Evolutionary conservation across 2,888 invertebrate genomes (phyloP).

Genomic region (Cryptops parisi): DNA sequence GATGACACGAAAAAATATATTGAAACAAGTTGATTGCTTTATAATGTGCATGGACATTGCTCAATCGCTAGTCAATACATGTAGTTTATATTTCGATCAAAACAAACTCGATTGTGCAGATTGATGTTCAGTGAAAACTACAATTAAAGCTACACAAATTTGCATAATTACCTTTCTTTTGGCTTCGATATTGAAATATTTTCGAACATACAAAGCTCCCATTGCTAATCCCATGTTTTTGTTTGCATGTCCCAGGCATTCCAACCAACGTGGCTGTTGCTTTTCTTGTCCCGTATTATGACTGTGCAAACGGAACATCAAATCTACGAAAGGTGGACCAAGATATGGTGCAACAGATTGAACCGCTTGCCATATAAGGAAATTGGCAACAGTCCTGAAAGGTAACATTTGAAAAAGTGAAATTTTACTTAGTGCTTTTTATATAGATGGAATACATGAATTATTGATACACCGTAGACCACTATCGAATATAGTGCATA

Average conservation of each 20-base stretch:
- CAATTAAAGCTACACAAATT: too few relatives aligned
- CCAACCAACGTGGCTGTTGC: conserved; percentile 4
- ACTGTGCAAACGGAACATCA: conserved; percentile 10
- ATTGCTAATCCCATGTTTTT: conserved; percentile 25
- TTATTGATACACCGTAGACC: too few relatives aligned
- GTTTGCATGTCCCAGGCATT: conserved; percentile 12
- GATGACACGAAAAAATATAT: too few relatives aligned
- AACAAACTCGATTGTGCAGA: too few relatives aligned
- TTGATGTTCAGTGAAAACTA: too few relatives aligned
- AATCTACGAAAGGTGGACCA: conserved; percentile 6
- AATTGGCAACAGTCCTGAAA: conserved; percentile 11
- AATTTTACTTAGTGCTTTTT: background rate
- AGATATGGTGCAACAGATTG: conserved; percentile 11
- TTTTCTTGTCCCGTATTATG: conserved; percentile 8
- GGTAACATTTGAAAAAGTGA: background rate
- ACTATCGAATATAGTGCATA: too few relatives aligned
- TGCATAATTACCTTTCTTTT: conserved; percentile 46
- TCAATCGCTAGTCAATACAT: too few relatives aligned
- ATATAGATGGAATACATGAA: background rate
- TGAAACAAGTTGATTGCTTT: too few relatives aligned
- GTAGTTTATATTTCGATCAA: too few relatives aligned
- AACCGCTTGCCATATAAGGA: conserved; percentile 12
- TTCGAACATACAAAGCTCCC: conserved; percentile 71
- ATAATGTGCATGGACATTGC: too few relatives aligned
- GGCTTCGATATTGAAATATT: conserved; percentile 71